phyloP scores from a whole-genome alignment of 2,888 invertebrate genomes.

The Troides helena region DNA sequence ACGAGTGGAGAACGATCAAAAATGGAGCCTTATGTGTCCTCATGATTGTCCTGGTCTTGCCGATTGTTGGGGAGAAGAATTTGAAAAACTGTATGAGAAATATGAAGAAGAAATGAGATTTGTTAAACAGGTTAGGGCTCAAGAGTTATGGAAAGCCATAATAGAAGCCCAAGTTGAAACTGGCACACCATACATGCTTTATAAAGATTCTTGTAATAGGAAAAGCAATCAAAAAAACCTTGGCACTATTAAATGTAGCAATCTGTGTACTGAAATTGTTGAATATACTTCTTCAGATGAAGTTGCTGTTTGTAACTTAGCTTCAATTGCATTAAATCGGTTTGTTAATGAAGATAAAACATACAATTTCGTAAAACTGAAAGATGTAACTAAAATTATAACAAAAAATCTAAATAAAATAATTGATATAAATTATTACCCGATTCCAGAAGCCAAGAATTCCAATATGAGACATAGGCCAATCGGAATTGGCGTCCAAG shows the following conservation, averaged over 20 bases:
- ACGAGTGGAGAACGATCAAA: conserved; percentile 89
- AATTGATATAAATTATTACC: conserved; percentile 98
- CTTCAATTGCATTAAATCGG: conserved; percentile 97
- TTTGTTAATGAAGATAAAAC: conserved; percentile 90
- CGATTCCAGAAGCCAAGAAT: conserved; percentile 90
- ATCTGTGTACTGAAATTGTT: conserved; percentile 98
- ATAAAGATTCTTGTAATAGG: conserved; percentile 97
- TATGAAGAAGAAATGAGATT: conserved; percentile 91
- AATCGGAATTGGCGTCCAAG: conserved; percentile 97
- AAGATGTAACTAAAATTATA: conserved; percentile 91
- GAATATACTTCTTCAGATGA: conserved; percentile 96
- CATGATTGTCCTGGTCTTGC: conserved; percentile 93
- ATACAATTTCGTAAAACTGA: conserved; percentile 93
- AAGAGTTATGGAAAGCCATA: conserved; percentile 95
- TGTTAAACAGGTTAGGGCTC: conserved; percentile 87
- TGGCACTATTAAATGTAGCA: conserved; percentile 98
- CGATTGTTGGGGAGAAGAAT: conserved; percentile 97
- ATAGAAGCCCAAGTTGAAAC: conserved; percentile 98
- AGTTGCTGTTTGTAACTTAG: conserved; percentile 98
- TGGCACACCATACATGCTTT: conserved; percentile 98
- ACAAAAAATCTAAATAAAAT: conserved; percentile 97
- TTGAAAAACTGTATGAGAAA: conserved; percentile 91
- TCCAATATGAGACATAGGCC: conserved; percentile 94
- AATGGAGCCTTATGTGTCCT: conserved; percentile 99
- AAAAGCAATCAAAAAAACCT: conserved; percentile 99